A percentile compares a stretch with the other conserved stretches of the same genome.
Evolutionary conservation across 2,113 vertebrate species (phyloP).

Genomic region (Anser cygnoides): DNA sequence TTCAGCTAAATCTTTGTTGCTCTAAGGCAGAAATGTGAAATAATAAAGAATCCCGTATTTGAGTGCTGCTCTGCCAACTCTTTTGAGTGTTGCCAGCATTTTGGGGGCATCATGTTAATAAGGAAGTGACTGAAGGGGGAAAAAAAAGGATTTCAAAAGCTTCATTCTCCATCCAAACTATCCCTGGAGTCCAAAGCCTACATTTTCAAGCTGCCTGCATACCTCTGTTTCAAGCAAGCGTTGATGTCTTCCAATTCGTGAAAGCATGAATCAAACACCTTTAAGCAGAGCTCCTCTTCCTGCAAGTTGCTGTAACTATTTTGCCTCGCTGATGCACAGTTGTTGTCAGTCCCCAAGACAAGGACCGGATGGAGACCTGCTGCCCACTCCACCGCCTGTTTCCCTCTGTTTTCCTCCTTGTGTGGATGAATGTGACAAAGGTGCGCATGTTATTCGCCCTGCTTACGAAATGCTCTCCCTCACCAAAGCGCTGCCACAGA

Average conservation of each 20-base stretch:
- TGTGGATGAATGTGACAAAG: background rate
- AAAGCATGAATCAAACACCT: background rate
- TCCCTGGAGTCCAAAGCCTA: background rate
- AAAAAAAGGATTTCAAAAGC: slow-evolving; percentile 5
- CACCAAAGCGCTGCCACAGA: too few species aligned
- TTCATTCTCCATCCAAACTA: background rate
- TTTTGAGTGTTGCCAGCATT: slow-evolving; percentile 9
- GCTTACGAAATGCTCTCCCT: background rate
- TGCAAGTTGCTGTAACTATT: background rate
- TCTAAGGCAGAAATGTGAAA: slow-evolving; percentile 26
- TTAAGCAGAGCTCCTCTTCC: background rate
- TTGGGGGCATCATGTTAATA: background rate
- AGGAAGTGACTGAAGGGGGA: slow-evolving; percentile 2
- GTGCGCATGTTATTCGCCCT: background rate
- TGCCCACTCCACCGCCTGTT: background rate
- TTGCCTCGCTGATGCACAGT: background rate
- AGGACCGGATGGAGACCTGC: too few species aligned
- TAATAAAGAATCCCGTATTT: background rate
- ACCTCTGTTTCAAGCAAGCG: background rate
- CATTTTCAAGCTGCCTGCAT: background rate
- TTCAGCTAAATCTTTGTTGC: slow-evolving; percentile 27
- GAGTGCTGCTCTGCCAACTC: background rate
- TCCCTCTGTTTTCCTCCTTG: background rate
- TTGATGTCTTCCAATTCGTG: background rate
- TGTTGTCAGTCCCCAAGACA: background rate